Conservation (phyloP, 1,140 invertebrate genomes). For the Cecropterus lyciades region DNA sequence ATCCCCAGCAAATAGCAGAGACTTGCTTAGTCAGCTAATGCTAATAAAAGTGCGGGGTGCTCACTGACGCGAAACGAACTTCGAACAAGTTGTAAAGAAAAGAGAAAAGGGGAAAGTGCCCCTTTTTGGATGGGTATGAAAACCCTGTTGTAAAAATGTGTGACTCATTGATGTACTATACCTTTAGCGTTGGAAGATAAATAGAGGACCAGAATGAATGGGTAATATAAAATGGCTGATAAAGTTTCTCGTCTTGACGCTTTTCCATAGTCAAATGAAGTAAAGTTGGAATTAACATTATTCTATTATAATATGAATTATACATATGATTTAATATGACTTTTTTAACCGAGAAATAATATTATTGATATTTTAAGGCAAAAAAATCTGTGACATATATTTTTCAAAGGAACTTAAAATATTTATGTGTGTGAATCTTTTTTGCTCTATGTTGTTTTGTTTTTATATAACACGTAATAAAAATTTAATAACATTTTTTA, state of each 20-base stretch:
- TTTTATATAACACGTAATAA: too few species aligned
- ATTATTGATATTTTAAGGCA: too few species aligned
- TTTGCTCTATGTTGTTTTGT: too few species aligned
- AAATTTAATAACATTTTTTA: too few species aligned
- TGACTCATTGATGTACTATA: conserved; percentile 22
- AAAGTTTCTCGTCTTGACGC: background rate
- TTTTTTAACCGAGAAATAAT: too few species aligned
- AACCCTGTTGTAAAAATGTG: conserved; percentile 21
- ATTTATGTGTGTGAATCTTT: too few species aligned
- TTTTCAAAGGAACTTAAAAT: too few species aligned
- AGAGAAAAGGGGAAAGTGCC: conserved; percentile 26
- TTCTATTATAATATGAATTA: too few species aligned
- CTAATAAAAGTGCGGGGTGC: conserved; percentile 64
- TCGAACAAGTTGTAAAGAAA: conserved; percentile 33
- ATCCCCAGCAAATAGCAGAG: conserved; percentile 31
- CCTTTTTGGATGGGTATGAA: conserved; percentile 16
- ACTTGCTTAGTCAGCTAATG: conserved; percentile 67
- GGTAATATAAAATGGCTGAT: background rate
- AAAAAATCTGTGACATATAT: too few species aligned
- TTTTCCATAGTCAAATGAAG: too few species aligned
- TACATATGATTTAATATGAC: too few species aligned
- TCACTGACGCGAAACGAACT: conserved; percentile 43
- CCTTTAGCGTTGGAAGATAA: background rate
- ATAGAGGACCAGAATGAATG: background rate
- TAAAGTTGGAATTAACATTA: too few species aligned